A percentile compares a stretch with the other conserved stretches of the same genome.
phyloP scores from a whole-genome alignment of 2,888 invertebrate genomes.

The Thumatha senex region DNA sequence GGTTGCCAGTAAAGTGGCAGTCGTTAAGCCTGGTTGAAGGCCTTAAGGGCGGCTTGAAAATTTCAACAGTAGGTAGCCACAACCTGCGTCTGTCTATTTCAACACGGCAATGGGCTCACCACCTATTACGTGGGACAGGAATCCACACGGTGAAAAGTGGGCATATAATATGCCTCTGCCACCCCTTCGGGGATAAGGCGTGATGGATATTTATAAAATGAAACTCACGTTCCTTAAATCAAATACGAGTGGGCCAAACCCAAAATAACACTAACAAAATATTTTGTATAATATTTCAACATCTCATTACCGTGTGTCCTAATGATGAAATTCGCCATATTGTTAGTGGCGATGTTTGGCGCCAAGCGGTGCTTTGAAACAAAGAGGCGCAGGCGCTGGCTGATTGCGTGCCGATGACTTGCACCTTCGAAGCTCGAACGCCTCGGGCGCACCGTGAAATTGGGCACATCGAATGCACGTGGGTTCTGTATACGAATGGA shows the following conservation, averaged over 20 bases:
- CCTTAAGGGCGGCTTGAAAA: no score
- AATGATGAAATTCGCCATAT: constrained; percentile 30
- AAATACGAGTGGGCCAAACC: neutral
- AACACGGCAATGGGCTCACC: no score
- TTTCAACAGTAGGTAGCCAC: no score
- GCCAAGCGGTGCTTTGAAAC: constrained; percentile 58
- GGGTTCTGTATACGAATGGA: constrained; percentile 40
- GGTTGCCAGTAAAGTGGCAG: no score
- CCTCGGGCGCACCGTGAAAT: constrained; percentile 50
- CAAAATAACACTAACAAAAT: neutral
- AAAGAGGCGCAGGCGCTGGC: constrained; percentile 51
- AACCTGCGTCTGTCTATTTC: no score
- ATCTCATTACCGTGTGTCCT: constrained; percentile 8
- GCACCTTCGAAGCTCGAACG: constrained; percentile 39
- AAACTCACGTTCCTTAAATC: neutral
- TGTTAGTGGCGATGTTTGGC: constrained; percentile 40
- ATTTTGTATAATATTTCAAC: neutral
- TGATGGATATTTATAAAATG: no score
- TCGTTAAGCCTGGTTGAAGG: no score
- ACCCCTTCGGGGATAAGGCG: no score
- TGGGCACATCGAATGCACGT: constrained; percentile 28
- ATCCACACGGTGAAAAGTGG: no score
- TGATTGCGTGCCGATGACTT: constrained; percentile 74
- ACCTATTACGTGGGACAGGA: no score
- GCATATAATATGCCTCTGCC: no score